Conservation (phyloP, 2,888 invertebrate species). For the Papilio demoleus region DNA sequence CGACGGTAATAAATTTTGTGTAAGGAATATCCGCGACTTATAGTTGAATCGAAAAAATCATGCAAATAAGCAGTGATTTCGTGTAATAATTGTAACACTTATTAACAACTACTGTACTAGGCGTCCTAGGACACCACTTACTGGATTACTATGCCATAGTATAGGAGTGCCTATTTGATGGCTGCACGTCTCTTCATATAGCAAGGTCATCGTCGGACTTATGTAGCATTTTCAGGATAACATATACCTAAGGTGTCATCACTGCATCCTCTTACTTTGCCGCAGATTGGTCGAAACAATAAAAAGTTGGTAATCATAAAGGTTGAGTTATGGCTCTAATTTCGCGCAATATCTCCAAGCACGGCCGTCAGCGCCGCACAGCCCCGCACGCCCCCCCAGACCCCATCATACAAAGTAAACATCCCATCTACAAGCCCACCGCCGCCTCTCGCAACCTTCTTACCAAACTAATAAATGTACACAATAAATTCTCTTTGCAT, state of each 20-base stretch:
- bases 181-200: too few species aligned
- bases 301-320: constrained; percentile 35
- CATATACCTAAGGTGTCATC: background rate
- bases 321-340: constrained; percentile 71
- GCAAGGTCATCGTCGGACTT: too few species aligned
- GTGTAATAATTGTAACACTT: background rate
- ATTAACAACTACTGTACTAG: too few species aligned
- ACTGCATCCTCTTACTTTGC: too few species aligned
- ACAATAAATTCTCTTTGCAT: constrained; percentile 76
- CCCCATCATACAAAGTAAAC: constrained; percentile 67
- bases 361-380: constrained; percentile 19
- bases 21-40: too few species aligned
- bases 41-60: background rate
- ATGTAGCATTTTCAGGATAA: background rate
- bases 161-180: too few species aligned
- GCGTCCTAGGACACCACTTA: too few species aligned
- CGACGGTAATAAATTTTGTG: too few species aligned
- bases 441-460: constrained; percentile 65
- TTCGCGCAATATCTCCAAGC: constrained; percentile 51
- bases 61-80: background rate
- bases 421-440: constrained; percentile 66
- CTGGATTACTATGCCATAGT: too few species aligned
- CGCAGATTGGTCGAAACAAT: too few species aligned
- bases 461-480: constrained; percentile 76
- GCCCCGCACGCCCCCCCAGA: constrained; percentile 39